phyloP scores from a whole-genome alignment of 1,140 invertebrate species.

The Drosophila kepulauana region DNA sequence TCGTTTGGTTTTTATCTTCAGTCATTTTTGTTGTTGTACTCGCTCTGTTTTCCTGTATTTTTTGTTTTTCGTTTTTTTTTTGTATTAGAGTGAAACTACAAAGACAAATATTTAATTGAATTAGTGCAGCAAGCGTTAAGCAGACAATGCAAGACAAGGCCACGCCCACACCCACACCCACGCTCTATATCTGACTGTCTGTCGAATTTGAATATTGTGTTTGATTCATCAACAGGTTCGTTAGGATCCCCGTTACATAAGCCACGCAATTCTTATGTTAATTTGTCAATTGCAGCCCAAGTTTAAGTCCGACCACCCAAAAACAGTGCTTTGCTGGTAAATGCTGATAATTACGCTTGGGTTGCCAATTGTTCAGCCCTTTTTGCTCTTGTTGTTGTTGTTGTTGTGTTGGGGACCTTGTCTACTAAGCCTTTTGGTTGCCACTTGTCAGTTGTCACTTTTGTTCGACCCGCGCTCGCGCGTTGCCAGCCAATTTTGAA shows the following conservation, averaged over 20 bases:
- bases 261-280: conserved; percentile 70
- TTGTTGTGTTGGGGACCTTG: background rate
- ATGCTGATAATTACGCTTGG: conserved; percentile 71
- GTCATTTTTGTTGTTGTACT: conserved; percentile 24
- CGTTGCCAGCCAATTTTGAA: conserved; percentile 48
- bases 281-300: conserved; percentile 73
- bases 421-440: conserved; percentile 36
- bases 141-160: conserved; percentile 71
- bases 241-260: conserved; percentile 50
- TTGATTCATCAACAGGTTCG: conserved; percentile 82
- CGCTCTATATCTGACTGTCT: conserved; percentile 14
- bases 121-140: conserved; percentile 81
- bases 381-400: conserved; percentile 14
- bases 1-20: conserved; percentile 49
- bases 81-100: conserved; percentile 60
- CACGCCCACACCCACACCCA: conserved; percentile 26
- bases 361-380: conserved; percentile 59
- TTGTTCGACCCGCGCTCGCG: background rate
- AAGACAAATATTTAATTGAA: conserved; percentile 84
- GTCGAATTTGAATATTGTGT: conserved; percentile 69
- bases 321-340: conserved; percentile 47
- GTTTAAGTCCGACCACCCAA: background rate
- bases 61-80: background rate
- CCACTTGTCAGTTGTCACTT: background rate
- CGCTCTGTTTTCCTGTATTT: conserved; percentile 15